These are phyloP conservation scores for Carollia perspicillata DNA, from an alignment of 2,113 vertebrate species.

Conservation along the genomic window DNA sequence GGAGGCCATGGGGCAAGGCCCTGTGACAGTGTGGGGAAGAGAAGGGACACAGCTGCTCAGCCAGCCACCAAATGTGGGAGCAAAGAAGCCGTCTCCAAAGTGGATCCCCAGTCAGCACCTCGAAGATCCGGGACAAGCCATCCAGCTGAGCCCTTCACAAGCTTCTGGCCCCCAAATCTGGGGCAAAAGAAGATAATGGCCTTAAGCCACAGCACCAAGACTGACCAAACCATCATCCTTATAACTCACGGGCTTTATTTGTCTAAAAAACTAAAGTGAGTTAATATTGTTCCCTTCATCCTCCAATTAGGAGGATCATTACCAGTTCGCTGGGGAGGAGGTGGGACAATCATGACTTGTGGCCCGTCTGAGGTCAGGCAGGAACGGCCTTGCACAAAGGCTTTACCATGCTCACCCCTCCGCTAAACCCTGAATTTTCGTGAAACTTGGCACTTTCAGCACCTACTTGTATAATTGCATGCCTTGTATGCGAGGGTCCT, in stretches of 20 bases:
- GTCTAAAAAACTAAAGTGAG: not conserved
- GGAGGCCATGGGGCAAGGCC: not conserved
- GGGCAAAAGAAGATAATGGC: accelerated
- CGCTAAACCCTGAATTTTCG: not conserved
- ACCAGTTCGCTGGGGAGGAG: not conserved
- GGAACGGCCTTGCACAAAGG: no score
- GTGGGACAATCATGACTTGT: accelerated
- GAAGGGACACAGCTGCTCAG: not conserved
- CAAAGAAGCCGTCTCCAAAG: accelerated
- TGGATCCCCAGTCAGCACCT: not conserved
- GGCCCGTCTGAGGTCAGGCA: accelerated
- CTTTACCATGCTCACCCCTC: not conserved
- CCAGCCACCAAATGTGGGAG: not conserved
- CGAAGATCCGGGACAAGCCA: not conserved
- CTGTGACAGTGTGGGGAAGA: accelerated
- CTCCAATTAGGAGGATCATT: not conserved
- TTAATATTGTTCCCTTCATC: not conserved
- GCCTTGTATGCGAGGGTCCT: not conserved
- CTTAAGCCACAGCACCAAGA: no score
- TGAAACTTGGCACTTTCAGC: not conserved
- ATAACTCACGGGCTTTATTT: not conserved
- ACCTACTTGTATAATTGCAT: no score
- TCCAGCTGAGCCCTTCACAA: not conserved
- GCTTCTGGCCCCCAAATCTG: not conserved
- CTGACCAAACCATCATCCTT: not conserved